Base-by-base conservation (phyloP, 92 coral and sea anemone species). In the Bergia puertoricense region DNA sequence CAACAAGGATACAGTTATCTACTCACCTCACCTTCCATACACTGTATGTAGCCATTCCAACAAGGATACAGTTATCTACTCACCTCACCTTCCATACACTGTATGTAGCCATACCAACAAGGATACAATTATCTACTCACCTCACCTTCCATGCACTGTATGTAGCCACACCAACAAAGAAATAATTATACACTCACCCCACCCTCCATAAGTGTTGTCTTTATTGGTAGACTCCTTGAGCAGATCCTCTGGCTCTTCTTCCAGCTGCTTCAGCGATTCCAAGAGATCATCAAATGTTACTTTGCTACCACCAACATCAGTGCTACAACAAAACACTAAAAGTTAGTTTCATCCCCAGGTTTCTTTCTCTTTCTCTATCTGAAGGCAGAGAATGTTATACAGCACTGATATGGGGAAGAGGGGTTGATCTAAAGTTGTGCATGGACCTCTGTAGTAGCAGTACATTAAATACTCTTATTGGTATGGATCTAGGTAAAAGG, bases 281-380 rank as follows among this genome's bases (percentile, higher is more conserved):
- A 97, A 85, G 62, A 97, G 92, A 88, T 97, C 99, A 82, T 97
- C 99, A 82, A 95, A 94, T 5, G 99, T 97, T 6, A 96, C 92
- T 89, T 95, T 97, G 14, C 98, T 93, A 20, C 90, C 93, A 86
- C 88, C 91, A 37, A 82, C 95, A 79, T 59, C 91, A 67, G 80
- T 80, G 38, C 92, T 87, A 57, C 92, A 89, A 73, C 45, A 75
- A 36, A 48, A 85, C 38, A 23, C 40, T 54, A 15, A 75, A 56
- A 8, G 40, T 39, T 23, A 59, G 59, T 15, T 2, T 75, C 39
- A 5, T 38, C n/a, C 10, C 68, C 46, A n/a, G 72, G 38, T 86
- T 3, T 2, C 42, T 50, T 15, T 16, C 15, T 30, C 23, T 18
- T 0, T 16, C 8, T 62, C 6, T 62, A 62, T 15, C n/a, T 57